Evolutionary conservation across 1,140 invertebrate genomes (phyloP).

Genomic region (Copidosoma floridanum): DNA sequence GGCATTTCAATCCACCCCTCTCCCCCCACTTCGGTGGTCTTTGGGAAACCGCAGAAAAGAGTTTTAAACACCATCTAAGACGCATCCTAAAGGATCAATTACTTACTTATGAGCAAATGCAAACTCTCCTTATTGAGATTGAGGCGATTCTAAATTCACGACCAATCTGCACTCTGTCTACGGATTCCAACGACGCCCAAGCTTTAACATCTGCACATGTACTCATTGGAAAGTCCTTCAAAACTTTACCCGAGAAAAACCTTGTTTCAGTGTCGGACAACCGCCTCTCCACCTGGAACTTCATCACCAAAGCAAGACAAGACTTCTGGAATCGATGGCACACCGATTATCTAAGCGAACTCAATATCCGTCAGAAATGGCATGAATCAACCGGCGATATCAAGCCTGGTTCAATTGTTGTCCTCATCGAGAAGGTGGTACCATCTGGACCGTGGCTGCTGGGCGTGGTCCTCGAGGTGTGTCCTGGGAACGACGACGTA

Average conservation of each 20-base stretch:
- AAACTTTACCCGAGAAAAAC: not conserved
- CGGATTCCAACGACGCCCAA: not conserved
- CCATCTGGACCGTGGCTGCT: no score
- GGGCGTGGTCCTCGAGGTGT: no score
- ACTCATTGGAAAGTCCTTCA: not conserved
- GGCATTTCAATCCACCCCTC: constrained; percentile 11
- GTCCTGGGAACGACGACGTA: constrained; percentile 33
- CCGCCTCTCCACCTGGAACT: not conserved
- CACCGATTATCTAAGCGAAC: not conserved
- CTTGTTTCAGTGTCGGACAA: not conserved
- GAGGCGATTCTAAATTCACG: constrained; percentile 1
- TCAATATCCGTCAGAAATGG: not conserved
- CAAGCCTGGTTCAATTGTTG: not conserved
- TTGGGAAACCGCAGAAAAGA: constrained; percentile 15
- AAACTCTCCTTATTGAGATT: no score
- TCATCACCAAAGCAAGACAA: not conserved
- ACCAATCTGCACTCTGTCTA: not conserved
- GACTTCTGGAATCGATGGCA: not conserved
- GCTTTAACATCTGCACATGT: constrained; percentile 7
- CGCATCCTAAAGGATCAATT: no score
- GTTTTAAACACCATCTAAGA: constrained; percentile 21
- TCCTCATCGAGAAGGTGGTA: not conserved
- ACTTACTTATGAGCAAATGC: no score
- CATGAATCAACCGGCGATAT: not conserved
- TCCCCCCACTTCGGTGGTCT: constrained; percentile 14